Evolutionary conservation across 2,888 invertebrate genomes (phyloP), one percentile per base, ranked within the genome.

Genomic region (Volucella inflata): DNA sequence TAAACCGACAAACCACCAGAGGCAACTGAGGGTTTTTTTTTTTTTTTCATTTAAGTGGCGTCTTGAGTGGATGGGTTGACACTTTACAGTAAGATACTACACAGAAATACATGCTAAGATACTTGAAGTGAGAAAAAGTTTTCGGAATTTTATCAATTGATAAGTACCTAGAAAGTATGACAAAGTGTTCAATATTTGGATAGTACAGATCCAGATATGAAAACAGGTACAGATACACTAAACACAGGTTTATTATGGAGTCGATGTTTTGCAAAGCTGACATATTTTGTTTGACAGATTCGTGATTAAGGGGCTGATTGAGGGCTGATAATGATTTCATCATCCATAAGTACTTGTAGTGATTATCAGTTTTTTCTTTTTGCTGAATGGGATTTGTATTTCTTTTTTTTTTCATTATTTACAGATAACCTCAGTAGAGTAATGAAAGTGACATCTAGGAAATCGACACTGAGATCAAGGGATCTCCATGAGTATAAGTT

Each of bases 361-460:
- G 59, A 76, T 68, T 51, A 76, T 76, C 50, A 57, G 12, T 21
- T 53, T 74, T 48, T 17, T 17, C 14, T 53, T 74, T 48, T 17
- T 17, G 2, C 40, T 40, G 40, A 14, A 53, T 57, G 17, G 42
- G 42, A 60, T 30, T 21, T 42, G 42, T 36, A 60, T 14, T 30
- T 40, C 2, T 30, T 11, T 11, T n/a, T 10, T 57, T 44, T 36
- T 46, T 44, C 16, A 17, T 0, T 40, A 14, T 53, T 30, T 4
- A 2, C 51, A 51, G 76, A 76, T 76, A 76, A 76, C 76, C 76
- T 68, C 46, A 42, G 30, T 55, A 40, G 14, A 68, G 50, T 44
- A 21, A 60, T 42, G 48, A 65, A 62, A 74, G n/a, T 72, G 62
- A 51, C 60, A 60, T 16, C 21, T 21, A 21, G n/a, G n/a, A 21